A percentile compares a stretch with the other conserved stretches of the same genome.
Evolutionary conservation across 1,140 invertebrate species (phyloP).

Genomic region (Drosophila novamexicana): DNA sequence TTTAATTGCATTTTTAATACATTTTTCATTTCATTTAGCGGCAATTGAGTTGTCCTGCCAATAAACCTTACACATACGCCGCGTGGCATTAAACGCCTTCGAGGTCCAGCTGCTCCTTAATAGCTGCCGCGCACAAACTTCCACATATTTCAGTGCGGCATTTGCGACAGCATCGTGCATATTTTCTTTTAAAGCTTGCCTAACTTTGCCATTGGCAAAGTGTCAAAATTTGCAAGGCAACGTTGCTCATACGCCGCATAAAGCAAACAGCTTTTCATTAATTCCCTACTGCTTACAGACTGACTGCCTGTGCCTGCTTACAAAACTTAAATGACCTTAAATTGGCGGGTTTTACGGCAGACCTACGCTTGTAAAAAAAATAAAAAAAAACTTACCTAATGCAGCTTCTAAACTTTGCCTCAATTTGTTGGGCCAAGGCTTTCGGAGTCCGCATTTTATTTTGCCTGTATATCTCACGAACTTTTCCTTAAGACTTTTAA

Average conservation of each 20-base stretch:
- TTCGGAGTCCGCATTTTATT: conserved; percentile 41
- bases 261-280: conserved; percentile 16
- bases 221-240: conserved; percentile 65
- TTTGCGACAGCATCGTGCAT: conserved; percentile 9
- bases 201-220: conserved; percentile 57
- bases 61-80: conserved; percentile 37
- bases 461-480: conserved; percentile 5
- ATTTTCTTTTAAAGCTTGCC: conserved; percentile 9
- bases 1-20: conserved; percentile 51
- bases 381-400: conserved; percentile 38
- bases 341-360: conserved; percentile 54
- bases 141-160: not conserved
- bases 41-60: conserved; percentile 13
- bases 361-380: conserved; percentile 41
- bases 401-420: conserved; percentile 13
- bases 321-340: conserved; percentile 70
- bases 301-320: not conserved
- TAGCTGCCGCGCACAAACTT: not conserved
- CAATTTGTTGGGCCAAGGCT: conserved; percentile 27
- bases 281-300: conserved; percentile 9
- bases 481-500: not conserved
- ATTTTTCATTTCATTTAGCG: conserved; percentile 31
- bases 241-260: conserved; percentile 43
- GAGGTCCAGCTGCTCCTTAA: conserved; percentile 1
- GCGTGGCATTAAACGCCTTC: not conserved